Conservation (phyloP, 1,140 invertebrate genomes). For the Prorops nasuta region DNA sequence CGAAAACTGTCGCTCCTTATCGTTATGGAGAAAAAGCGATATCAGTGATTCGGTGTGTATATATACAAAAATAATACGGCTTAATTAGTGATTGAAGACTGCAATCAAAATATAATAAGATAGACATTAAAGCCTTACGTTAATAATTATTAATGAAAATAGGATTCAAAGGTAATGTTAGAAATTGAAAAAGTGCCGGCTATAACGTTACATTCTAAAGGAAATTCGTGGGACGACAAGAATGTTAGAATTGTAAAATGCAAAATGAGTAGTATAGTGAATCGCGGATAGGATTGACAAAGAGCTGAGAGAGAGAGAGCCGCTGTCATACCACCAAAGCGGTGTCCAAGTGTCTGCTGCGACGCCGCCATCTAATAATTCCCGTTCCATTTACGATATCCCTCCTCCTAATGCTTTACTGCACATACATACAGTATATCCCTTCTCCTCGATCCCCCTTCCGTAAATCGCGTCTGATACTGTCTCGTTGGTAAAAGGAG, state of each 20-base stretch:
- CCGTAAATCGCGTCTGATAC: conserved; percentile 15
- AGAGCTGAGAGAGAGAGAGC: conserved; percentile 15
- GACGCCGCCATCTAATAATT: conserved; percentile 38
- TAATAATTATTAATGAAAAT: no score
- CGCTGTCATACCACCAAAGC: conserved; percentile 28
- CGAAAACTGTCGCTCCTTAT: conserved; percentile 18
- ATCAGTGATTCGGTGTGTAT: conserved; percentile 12
- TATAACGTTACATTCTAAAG: not conserved
- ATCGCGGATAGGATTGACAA: conserved; percentile 1
- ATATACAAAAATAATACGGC: conserved; percentile 7
- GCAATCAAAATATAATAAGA: no score
- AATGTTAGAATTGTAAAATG: conserved; percentile 5
- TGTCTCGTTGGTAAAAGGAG: conserved; percentile 3
- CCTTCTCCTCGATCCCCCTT: conserved; percentile 19
- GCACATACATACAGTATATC: conserved; percentile 4
- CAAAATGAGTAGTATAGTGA: conserved; percentile 15
- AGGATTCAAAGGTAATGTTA: conserved; percentile 8
- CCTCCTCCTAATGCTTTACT: conserved; percentile 5
- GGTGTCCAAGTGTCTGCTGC: conserved; percentile 36
- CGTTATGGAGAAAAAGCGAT: conserved; percentile 6
- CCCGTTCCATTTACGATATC: conserved; percentile 27
- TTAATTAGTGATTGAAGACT: no score
- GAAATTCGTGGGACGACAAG: conserved; percentile 14
- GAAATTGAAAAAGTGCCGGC: conserved; percentile 5
- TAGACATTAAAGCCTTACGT: no score